A percentile compares a stretch with the other conserved stretches of the same genome.
These are phyloP conservation scores for Myotis yumanensis DNA, from an alignment of 2,113 vertebrate species.

Conservation along the genomic window DNA sequence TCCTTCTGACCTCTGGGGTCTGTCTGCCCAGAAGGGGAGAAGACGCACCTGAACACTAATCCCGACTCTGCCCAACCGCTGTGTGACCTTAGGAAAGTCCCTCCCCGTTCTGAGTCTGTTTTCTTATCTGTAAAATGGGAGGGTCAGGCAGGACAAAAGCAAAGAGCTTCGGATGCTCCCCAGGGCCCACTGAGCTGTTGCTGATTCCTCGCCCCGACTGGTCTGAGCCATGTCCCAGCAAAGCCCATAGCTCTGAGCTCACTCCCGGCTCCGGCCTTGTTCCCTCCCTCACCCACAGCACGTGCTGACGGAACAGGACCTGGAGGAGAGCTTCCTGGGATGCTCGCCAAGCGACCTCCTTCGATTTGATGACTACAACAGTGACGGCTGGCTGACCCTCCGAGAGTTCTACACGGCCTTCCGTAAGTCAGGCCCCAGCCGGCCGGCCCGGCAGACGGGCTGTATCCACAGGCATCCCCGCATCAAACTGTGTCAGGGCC, in stretches of 20 bases:
- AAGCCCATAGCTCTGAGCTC: neutral
- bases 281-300: slow-evolving; percentile 78
- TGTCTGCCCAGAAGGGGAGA: neutral
- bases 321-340: slow-evolving; percentile 86
- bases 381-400: slow-evolving; percentile 89
- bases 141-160: neutral
- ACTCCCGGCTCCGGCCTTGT: neutral
- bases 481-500: neutral
- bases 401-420: slow-evolving; percentile 95
- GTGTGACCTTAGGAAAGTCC: neutral
- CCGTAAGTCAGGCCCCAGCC: slow-evolving; percentile 86
- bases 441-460: rapidly evolving
- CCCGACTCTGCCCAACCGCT: neutral
- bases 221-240: neutral
- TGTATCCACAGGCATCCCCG: rapidly evolving
- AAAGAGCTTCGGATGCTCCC: neutral
- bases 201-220: rapidly evolving
- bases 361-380: slow-evolving; percentile 96
- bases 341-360: slow-evolving; percentile 93
- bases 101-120: neutral
- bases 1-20: neutral
- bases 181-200: rapidly evolving
- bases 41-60: neutral
- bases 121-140: slow-evolving; percentile 14
- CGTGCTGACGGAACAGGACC: slow-evolving; percentile 85